Percentiles rank a stretch among this genome's conserved stretches.
These are phyloP conservation scores for Drosophila pseudotakahashii DNA, from an alignment of 2,888 invertebrate genomes.

Conservation along the genomic window DNA sequence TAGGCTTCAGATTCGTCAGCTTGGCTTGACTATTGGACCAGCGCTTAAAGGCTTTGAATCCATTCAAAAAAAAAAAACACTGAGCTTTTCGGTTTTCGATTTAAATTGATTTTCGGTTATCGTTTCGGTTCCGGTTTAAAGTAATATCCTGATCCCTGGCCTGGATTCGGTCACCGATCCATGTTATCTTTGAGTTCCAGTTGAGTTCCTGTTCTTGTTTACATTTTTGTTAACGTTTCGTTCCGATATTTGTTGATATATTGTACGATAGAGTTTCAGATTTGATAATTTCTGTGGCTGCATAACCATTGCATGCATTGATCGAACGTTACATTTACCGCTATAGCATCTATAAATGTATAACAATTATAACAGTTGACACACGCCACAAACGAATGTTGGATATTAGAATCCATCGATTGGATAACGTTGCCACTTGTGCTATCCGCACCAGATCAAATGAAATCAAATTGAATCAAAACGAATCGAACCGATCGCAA, in stretches of 20 bases:
- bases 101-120: slow-evolving; percentile 3
- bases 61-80: slow-evolving; percentile 26
- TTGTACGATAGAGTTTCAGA: slow-evolving; percentile 38
- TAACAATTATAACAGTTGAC: slow-evolving; percentile 27
- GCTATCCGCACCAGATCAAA: slow-evolving; percentile 5
- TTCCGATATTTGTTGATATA: slow-evolving; percentile 33
- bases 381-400: slow-evolving; percentile 41
- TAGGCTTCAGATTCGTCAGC: slow-evolving; percentile 21
- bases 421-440: slow-evolving; percentile 8
- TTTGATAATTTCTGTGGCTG: slow-evolving; percentile 57
- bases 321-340: slow-evolving; percentile 36
- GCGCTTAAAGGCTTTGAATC: slow-evolving; percentile 28
- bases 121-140: not conserved
- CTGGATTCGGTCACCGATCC: not conserved
- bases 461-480: slow-evolving; percentile 16
- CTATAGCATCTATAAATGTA: slow-evolving; percentile 38
- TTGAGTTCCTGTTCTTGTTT: slow-evolving; percentile 7
- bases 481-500: slow-evolving; percentile 8
- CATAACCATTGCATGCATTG: slow-evolving; percentile 69
- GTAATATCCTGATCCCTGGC: not conserved
- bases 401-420: slow-evolving; percentile 23
- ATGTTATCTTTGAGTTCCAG: slow-evolving; percentile 4
- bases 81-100: slow-evolving; percentile 3
- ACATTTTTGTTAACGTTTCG: slow-evolving; percentile 6
- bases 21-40: slow-evolving; percentile 5